Base-by-base conservation (phyloP, 2,113 vertebrate genomes). In the Coptodon rendalli region DNA sequence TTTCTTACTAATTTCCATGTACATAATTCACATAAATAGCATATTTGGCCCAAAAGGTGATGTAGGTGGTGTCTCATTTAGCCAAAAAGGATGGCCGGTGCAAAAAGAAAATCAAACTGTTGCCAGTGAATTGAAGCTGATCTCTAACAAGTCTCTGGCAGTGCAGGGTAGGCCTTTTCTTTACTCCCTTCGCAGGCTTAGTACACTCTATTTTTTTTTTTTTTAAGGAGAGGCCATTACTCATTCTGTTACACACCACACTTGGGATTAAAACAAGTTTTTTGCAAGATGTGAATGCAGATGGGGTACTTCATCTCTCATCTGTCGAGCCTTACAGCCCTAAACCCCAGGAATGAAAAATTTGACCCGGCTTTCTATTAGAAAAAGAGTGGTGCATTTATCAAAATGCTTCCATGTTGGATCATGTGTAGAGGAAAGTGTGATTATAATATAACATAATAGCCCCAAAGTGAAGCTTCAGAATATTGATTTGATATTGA, bases 1-100 rank as follows among this genome's bases (percentile, higher is more conserved):
- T 80, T 83, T 89, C 87, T 82, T 80, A 36, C 84, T 45, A 27
- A 91, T 87, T 88, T 90, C 43, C 53, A 85, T 57, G 78, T 81
- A 80, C 52, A 22, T 31, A 50, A 50, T 63, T 59, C 36, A n/a
- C 56, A 13, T 73, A 78, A 48, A 87, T 45, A 24, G 52, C 34
- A 9, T 66, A 48, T 48, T 80, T 24, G 45, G n/a, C 53, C 27
- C n/a, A 17, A 40, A 78, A 59, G 7, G 36, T 71, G 40, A 88
- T 87, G n/a, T 36, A 34, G 48, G 38, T 68, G n/a, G 84, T 38
- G 52, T 22, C 53, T 57, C 40, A 27, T 82, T 83, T 57, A 83
- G 79, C 40, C 59, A 13, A 52, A 79, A 59, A 79, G 61, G 34
- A 53, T 29, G 9, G 34, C 9, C 9, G 59, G n/a, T 43, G 8